Conservation (phyloP, 2,888 invertebrate species). For the Heliconius sara region DNA sequence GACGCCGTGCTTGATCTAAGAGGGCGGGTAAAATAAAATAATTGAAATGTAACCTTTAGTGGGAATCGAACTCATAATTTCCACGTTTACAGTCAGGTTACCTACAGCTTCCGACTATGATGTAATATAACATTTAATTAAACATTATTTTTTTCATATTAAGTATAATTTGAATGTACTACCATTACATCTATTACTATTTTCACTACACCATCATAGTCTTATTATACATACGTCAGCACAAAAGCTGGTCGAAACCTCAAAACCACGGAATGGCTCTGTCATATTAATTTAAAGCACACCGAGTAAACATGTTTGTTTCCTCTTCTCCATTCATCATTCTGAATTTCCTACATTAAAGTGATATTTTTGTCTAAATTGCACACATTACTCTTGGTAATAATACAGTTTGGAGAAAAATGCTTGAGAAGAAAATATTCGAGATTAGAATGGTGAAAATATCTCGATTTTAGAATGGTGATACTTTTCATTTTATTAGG, state of each 20-base stretch:
- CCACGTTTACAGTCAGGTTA: too few relatives aligned
- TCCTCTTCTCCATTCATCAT: conserved; percentile 27
- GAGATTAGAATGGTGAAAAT: neutral
- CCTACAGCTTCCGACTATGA: too few relatives aligned
- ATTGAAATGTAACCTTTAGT: too few relatives aligned
- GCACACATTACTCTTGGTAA: conserved; percentile 18
- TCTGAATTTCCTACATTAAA: conserved; percentile 20
- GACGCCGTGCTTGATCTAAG: too few relatives aligned
- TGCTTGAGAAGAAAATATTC: neutral
- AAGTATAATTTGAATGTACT: neutral
- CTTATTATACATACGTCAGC: neutral
- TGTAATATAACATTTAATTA: too few relatives aligned
- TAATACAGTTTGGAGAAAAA: neutral
- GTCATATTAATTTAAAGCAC: conserved; percentile 14
- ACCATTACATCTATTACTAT: neutral
- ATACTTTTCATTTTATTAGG: too few relatives aligned
- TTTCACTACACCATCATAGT: neutral
- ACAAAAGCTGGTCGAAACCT: conserved; percentile 4
- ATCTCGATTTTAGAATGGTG: neutral
- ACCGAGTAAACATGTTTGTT: conserved; percentile 31
- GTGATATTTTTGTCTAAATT: conserved; percentile 30
- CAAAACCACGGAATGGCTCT: neutral
- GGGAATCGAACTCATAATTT: too few relatives aligned
- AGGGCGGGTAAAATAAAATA: too few relatives aligned
- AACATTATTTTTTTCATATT: too few relatives aligned